Base-by-base conservation (phyloP, 2,113 vertebrate species). In the Suricata suricatta region DNA sequence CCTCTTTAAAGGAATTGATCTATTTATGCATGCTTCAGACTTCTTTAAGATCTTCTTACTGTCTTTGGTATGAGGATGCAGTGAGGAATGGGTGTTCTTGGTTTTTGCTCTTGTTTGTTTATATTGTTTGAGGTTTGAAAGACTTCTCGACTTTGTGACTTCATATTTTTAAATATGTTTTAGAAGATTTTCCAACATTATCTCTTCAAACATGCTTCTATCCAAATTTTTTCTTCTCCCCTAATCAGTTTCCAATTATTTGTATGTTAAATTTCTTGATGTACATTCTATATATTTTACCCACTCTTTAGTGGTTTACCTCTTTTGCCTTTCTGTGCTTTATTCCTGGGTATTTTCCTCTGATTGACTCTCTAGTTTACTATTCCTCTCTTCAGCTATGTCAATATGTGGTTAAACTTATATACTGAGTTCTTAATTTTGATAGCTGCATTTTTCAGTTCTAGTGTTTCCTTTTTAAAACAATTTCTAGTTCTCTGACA, bases 391-490 rank as follows among this genome's bases (percentile, higher is more conserved):
- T 89, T 95, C 29, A 95, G 2, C 47, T 94, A 11, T 88, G 33
- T 77, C 41, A 77, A n/a, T 90, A 63, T 71, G 25, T 83, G 33
- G 35, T 66, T 88, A 71, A 87, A 38, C 7, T 44, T 91, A 38
- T 52, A 38, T 47, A 41, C 13, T 84, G 35, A 81, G 3, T 52
- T 90, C 25, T 94, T 68, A 81, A 76, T 94, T 95, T 86, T 93
- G 71, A 74, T 72, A 60, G 13, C 23, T 95, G 35, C 6, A 63
- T 85, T 52, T 94, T 83, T 88, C 3, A 88, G 74, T 84, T 96
- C 38, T 85, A 74, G 14, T 68, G 60, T 47, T 92, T 88, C 17
- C 19, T 93, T 95, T 72, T 76, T 33, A 93, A 93, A 96, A 33
- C 44, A 80, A 16, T 85, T 89, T 88, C 3, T 33, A 64, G n/a